Base-by-base conservation (phyloP, 2,797 vertebrate genomes). In the Gymnoscopelus braueri region DNA sequence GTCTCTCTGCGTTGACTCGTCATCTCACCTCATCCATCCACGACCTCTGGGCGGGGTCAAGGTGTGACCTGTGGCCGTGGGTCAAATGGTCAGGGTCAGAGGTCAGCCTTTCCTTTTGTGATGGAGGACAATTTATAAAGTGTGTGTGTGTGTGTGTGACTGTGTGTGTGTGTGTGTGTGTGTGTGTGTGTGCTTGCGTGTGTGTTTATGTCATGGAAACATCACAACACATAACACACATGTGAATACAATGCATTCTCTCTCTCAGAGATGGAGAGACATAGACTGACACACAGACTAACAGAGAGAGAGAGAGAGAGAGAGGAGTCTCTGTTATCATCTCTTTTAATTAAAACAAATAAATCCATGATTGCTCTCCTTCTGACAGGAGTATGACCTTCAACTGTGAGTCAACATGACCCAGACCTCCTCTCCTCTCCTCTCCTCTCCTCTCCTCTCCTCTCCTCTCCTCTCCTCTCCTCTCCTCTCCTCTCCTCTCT, bases 331-430 rank as follows among this genome's bases (percentile, higher is more conserved):
- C 65, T 69, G 80, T 72, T 84, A 90, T 90, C 80, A 84, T 89
- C 87, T 81, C 67, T 76, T 87, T 89, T 93, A 91, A 93, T 93
- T 91, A 92, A 92, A 92, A 91, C 83, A 88, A 84, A 81, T 88
- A 90, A 89, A 91, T 86, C 88, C 83, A 77, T 84, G 81, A 88
- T 79, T 82, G 79, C 74, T 77, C 75, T 86, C 71, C 63, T 69
- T 75, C 70, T 74, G 59, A 72, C 67, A 60, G 71, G 67, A 74
- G 23, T 50, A 71, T 67, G 39, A 70, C 67, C 52, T 53, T 65
- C 71, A 72, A 67, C 68, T 69, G 65, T 10, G 44, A 73, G 64
- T 67, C 51, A 66, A 65, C 70, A 73, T 10, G 63, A 74, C 65
- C 71, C 77, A 82, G 75, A 69, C 50, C 51, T 4, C 23, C 19